These are phyloP conservation scores for Phaedon cochleariae DNA, from an alignment of 2,888 invertebrate genomes.

Conservation along the genomic window DNA sequence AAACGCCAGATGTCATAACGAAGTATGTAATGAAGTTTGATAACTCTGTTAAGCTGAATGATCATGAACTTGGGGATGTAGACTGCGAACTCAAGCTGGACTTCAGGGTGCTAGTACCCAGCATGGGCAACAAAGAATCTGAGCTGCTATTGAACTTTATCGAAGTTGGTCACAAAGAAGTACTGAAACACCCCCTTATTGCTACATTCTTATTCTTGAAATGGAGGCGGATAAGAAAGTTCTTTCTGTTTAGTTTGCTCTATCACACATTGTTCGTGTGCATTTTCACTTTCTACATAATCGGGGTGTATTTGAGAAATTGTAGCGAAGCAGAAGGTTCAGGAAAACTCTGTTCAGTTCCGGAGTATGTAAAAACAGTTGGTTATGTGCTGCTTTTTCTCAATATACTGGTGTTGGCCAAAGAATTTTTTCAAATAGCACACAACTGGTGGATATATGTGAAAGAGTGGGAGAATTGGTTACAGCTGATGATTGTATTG, in stretches of 20 bases:
- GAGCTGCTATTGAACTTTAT: slow-evolving; percentile 76
- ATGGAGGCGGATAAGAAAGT: slow-evolving; percentile 84
- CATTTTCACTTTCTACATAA: slow-evolving; percentile 77
- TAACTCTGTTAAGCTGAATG: slow-evolving; percentile 76
- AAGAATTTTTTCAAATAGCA: slow-evolving; percentile 82
- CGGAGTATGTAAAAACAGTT: slow-evolving; percentile 45
- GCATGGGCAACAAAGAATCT: slow-evolving; percentile 74
- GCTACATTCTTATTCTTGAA: slow-evolving; percentile 86
- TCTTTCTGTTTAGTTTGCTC: slow-evolving; percentile 79
- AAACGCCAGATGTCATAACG: slow-evolving; percentile 83
- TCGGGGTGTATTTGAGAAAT: slow-evolving; percentile 69
- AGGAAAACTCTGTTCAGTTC: slow-evolving; percentile 47
- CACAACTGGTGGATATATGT: slow-evolving; percentile 77
- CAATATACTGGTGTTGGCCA: slow-evolving; percentile 71
- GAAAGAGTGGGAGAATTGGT: slow-evolving; percentile 85
- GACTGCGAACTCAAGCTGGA: slow-evolving; percentile 83
- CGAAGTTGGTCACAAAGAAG: slow-evolving; percentile 81
- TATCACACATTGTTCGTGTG: slow-evolving; percentile 81
- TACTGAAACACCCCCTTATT: slow-evolving; percentile 84
- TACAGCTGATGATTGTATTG: slow-evolving; percentile 80
- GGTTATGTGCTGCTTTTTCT: slow-evolving; percentile 72
- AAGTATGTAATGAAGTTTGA: slow-evolving; percentile 72
- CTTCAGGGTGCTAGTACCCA: slow-evolving; percentile 70
- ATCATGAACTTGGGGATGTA: slow-evolving; percentile 86
- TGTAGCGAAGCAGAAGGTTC: slow-evolving; percentile 50